Conservation (phyloP, 2,113 vertebrate genomes). For the pig (Sus scrofa) region T2T-Sscrofa CM000828.6:43163001-43163500, state of each 20-base stretch:
- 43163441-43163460: too few relatives aligned
- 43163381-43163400: too few relatives aligned
- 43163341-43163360: too few relatives aligned
- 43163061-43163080: conserved; percentile 40
- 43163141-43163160: conserved; percentile 47
- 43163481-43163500: too few relatives aligned
- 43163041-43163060: conserved; percentile 68
- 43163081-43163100: conserved; percentile 43
- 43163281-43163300: too few relatives aligned
- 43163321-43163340: too few relatives aligned
- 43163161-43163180: conserved; percentile 18
- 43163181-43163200: conserved; percentile 57
- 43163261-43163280: too few relatives aligned
- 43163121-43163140: conserved; percentile 37
- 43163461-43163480: too few relatives aligned
- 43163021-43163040: conserved; percentile 63
- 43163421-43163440: too few relatives aligned
- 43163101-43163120: conserved; percentile 42
- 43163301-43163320: too few relatives aligned
- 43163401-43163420: too few relatives aligned
- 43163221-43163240: background rate
- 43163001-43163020: conserved; percentile 70
- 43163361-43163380: too few relatives aligned
- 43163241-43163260: background rate
- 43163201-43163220: background rate